These are phyloP conservation scores for Gadus macrocephalus DNA, from an alignment of 2,113 vertebrate genomes.

Conservation along the genomic window DNA sequence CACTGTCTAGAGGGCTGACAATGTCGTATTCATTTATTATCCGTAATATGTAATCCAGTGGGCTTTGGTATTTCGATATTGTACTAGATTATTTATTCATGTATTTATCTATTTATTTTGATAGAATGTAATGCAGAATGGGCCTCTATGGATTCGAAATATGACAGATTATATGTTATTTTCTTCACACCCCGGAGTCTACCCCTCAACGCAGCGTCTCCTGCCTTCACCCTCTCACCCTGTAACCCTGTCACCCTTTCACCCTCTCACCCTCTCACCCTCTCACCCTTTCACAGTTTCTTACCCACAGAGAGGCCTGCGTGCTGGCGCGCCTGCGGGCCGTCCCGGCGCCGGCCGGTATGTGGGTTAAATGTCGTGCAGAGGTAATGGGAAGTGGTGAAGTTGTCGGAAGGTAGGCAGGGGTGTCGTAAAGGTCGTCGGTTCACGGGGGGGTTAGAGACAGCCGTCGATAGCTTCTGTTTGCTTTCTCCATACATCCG, in stretches of 20 bases:
- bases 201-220: neutral
- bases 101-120: no score
- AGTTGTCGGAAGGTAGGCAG: conserved; percentile 76
- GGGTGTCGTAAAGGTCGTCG: conserved; percentile 68
- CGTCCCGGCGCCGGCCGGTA: conserved; percentile 15
- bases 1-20: no score
- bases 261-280: conserved; percentile 9
- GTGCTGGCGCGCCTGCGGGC: conserved; percentile 15
- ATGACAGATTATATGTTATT: neutral
- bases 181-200: neutral
- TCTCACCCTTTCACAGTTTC: conserved; percentile 18
- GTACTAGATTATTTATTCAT: no score
- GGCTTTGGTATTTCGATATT: no score
- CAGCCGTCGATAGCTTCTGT: conserved; percentile 80
- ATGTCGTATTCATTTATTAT: no score
- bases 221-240: no score
- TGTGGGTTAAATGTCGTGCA: conserved; percentile 75
- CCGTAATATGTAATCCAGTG: no score
- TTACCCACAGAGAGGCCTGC: conserved; percentile 40
- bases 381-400: conserved; percentile 90
- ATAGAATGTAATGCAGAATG: no score
- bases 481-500: conserved; percentile 72
- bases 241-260: conserved; percentile 12
- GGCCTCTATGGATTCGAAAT: no score
- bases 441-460: conserved; percentile 87